Conservation (phyloP, 2,888 invertebrate genomes). For the Spilarctia lutea region DNA sequence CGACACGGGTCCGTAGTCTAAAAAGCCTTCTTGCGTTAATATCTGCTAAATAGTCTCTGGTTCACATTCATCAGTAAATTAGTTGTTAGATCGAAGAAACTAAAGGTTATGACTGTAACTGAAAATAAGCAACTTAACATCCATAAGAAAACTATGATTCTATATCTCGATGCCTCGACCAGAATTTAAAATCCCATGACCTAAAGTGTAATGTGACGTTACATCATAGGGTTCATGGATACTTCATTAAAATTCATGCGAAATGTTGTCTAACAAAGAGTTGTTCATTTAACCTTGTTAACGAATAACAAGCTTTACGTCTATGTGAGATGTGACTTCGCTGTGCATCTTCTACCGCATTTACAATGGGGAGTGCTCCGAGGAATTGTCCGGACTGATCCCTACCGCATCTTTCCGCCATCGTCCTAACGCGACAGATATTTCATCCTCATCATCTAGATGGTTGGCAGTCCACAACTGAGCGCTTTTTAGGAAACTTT, state of each 20-base stretch:
- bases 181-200: not conserved
- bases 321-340: too few relatives aligned
- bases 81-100: not conserved
- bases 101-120: not conserved
- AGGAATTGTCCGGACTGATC: too few relatives aligned
- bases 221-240: not conserved
- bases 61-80: not conserved
- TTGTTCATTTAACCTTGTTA: not conserved
- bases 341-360: too few relatives aligned
- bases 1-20: too few relatives aligned
- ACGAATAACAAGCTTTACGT: not conserved
- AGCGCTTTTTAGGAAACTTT: too few relatives aligned
- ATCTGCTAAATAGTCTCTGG: not conserved
- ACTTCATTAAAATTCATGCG: not conserved
- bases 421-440: too few relatives aligned
- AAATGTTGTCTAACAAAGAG: not conserved
- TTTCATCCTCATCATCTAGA: too few relatives aligned
- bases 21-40: too few relatives aligned
- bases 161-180: not conserved
- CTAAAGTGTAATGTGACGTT: not conserved
- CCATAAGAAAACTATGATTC: not conserved
- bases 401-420: too few relatives aligned
- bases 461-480: too few relatives aligned
- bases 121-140: not conserved
- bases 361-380: too few relatives aligned